Base-by-base conservation (phyloP, 2,113 vertebrate species). In the Ptyas mucosa region DNA sequence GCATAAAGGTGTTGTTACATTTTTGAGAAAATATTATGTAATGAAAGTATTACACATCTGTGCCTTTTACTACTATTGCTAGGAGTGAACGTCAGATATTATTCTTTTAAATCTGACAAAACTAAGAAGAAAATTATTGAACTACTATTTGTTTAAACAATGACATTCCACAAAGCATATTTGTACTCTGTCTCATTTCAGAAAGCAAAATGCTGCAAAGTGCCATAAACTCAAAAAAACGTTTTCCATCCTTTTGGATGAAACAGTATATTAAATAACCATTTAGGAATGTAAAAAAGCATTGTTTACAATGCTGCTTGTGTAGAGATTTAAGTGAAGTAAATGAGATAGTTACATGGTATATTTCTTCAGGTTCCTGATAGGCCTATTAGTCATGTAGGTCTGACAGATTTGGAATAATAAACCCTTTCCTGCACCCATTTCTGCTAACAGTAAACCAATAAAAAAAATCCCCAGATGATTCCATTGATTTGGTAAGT, bases 51-150 rank as follows among this genome's bases (percentile, higher is more conserved):
- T 46, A 85, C 87, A 94, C 93, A 91, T 94, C 89, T 34, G 9
- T 23, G 49, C 89, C 49, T 11, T 24, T 4, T 90, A 69, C 10
- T 91, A 54, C 24, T 85, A 81, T 26, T 58, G 53, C 49, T 46
- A 93, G 24, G 89, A 90, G 51, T 89, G 93, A 93, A 89, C 90
- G 54, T 93, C 75, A 88, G 29, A 20, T 95, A 43, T 49, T 94
- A 87, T 52, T 69, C 24, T 93, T 89, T 6, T 94, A 26, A 95
- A 93, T 85, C 34, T 43, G 15, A 34, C 89, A 24, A 90, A 92
- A 92, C 14, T 85, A 88, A 69, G 64, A 91, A 94, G 86, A 61
- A 29, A 24, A 26, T 94, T 8, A 91, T 69, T 58, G 58, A 94
- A 2, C n/a, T 89, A 0, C 54, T 94, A 88, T 89, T n/a, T 87